Evolutionary conservation across 1,140 invertebrate species (phyloP).

Genomic region (Drosophila pruinosa): DNA sequence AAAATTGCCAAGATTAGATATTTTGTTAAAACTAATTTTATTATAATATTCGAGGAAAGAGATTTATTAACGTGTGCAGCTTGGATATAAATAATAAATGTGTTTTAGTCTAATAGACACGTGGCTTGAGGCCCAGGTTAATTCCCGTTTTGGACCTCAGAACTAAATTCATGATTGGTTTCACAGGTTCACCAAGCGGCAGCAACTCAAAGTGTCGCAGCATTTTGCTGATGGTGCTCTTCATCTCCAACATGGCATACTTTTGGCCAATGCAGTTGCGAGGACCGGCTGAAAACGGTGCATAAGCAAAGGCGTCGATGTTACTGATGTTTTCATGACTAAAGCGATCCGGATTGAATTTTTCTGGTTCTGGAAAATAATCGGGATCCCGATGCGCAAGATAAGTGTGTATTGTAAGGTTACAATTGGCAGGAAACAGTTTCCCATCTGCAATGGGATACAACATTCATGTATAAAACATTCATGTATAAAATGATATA

Average conservation of each 20-base stretch:
- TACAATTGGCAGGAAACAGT: slow-evolving; percentile 79
- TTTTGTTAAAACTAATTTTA: too few relatives aligned
- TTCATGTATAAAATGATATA: too few relatives aligned
- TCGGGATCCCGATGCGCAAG: slow-evolving; percentile 84
- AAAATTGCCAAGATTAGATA: too few relatives aligned
- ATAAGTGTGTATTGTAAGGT: slow-evolving; percentile 81
- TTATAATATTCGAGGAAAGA: too few relatives aligned
- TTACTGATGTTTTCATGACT: slow-evolving; percentile 73
- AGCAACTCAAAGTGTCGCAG: slow-evolving; percentile 81
- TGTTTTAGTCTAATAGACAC: slow-evolving; percentile 60
- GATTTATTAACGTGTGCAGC: too few relatives aligned
- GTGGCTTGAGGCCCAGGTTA: slow-evolving; percentile 65
- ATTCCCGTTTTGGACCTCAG: slow-evolving; percentile 68
- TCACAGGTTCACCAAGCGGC: slow-evolving; percentile 54
- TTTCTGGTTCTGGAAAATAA: slow-evolving; percentile 85
- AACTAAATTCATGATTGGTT: slow-evolving; percentile 59
- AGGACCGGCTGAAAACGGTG: slow-evolving; percentile 87
- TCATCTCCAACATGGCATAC: slow-evolving; percentile 91
- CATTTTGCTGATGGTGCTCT: slow-evolving; percentile 83
- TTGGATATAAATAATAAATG: too few relatives aligned
- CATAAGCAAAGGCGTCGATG: slow-evolving; percentile 84
- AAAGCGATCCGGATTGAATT: slow-evolving; percentile 88
- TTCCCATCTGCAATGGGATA: slow-evolving; percentile 60
- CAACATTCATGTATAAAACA: too few relatives aligned
- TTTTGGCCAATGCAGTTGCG: slow-evolving; percentile 89